Percentiles rank a stretch among this genome's conserved stretches.
Evolutionary conservation across 2,888 invertebrate species (phyloP).

Genomic region (Diarsia dahlii): DNA sequence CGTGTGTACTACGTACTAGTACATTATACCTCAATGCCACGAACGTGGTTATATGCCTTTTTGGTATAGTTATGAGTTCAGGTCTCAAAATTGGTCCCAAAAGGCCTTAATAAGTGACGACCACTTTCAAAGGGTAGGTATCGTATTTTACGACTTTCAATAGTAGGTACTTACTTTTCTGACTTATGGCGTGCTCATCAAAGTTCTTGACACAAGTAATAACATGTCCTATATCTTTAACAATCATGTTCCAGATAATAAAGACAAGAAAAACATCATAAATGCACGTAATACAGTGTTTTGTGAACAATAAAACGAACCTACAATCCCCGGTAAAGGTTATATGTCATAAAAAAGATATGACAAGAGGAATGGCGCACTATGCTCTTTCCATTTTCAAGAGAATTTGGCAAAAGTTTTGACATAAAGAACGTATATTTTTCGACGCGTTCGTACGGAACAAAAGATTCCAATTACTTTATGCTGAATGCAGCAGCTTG

Average conservation of each 20-base stretch:
- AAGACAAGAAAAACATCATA: conserved; percentile 13
- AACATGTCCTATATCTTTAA: conserved; percentile 2
- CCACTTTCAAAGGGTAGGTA: background rate
- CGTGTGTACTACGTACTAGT: too few relatives aligned
- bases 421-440: conserved; percentile 26
- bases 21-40: too few relatives aligned
- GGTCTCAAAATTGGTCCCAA: background rate
- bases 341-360: conserved; percentile 42
- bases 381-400: conserved; percentile 27
- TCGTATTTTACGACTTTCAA: background rate
- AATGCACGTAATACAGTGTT: conserved; percentile 26
- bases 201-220: background rate
- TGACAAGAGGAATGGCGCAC: conserved; percentile 27
- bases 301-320: conserved; percentile 40
- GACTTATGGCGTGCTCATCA: background rate
- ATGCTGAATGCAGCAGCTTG: conserved; percentile 12
- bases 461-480: conserved; percentile 25
- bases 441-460: conserved; percentile 15
- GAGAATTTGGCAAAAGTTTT: conserved; percentile 37
- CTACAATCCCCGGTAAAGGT: conserved; percentile 12
- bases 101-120: background rate
- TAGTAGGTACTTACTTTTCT: background rate
- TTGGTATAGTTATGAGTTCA: background rate
- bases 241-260: conserved; percentile 9
- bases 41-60: conserved; percentile 1